Conservation (phyloP, 2,113 vertebrate species). For the Callocephalon fimbriatum region DNA sequence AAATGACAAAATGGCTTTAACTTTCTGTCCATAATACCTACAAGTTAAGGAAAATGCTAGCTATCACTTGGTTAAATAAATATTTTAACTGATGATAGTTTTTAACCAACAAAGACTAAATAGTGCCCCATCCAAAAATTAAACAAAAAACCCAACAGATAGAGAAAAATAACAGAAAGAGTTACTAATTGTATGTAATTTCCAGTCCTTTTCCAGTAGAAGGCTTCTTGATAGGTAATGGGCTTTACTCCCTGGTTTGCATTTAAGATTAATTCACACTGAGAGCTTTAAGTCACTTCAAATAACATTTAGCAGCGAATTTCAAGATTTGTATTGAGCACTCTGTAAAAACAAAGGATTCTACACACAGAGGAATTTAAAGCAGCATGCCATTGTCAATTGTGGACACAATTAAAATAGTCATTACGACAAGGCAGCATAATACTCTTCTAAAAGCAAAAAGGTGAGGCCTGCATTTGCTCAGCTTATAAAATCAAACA, state of each 20-base stretch:
- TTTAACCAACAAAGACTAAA: not conserved
- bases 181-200: not conserved
- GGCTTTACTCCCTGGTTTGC: conserved; percentile 13
- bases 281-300: conserved; percentile 51
- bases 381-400: not conserved
- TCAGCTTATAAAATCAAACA: conserved; percentile 52
- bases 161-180: not conserved
- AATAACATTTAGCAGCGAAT: conserved; percentile 18
- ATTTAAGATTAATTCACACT: conserved; percentile 51
- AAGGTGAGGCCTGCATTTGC: conserved; percentile 10
- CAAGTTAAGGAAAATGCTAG: not conserved
- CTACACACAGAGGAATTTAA: not conserved
- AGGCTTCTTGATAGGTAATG: not conserved
- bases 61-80: not conserved
- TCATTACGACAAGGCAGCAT: not conserved
- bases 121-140: not conserved
- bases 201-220: not conserved
- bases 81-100: not conserved
- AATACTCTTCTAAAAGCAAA: conserved; percentile 18
- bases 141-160: not conserved
- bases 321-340: conserved; percentile 35
- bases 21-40: not conserved
- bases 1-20: not conserved
- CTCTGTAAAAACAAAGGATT: conserved; percentile 51
- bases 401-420: conserved; percentile 56